These are phyloP conservation scores for Cettia cetti DNA, from an alignment of 2,113 vertebrate genomes.

Conservation along the genomic window DNA sequence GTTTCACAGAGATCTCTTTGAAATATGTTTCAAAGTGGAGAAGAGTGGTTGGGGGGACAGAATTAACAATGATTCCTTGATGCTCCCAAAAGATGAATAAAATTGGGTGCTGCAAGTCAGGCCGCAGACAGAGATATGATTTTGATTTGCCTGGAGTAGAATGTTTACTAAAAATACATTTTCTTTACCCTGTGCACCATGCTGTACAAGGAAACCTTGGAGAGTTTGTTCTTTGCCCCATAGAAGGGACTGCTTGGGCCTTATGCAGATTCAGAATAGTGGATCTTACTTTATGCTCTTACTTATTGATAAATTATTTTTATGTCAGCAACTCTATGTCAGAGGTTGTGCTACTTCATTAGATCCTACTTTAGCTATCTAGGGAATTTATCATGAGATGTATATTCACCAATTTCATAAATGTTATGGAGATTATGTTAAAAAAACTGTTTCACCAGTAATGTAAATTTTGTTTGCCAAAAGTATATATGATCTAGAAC, in stretches of 20 bases:
- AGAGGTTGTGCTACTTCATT: neutral
- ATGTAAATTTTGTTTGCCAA: neutral
- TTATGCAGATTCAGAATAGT: neutral
- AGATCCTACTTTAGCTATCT: neutral
- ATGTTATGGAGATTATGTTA: neutral
- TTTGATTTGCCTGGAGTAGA: neutral
- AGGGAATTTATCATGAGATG: neutral
- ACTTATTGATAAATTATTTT: neutral
- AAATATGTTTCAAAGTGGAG: neutral
- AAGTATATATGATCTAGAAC: neutral
- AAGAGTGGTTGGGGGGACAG: neutral
- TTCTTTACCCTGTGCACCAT: neutral
- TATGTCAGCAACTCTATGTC: neutral
- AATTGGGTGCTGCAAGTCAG: neutral
- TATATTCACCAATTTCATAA: neutral
- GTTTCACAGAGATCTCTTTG: neutral
- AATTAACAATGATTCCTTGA: neutral
- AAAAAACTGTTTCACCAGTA: neutral
- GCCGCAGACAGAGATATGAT: too few relatives aligned
- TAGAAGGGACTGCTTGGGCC: neutral
- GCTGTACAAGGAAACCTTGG: neutral
- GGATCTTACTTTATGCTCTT: neutral
- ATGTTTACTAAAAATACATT: neutral
- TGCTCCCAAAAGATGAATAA: neutral
- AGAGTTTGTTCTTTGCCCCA: neutral